A percentile compares a stretch with the other conserved stretches of the same genome.
phyloP scores from a whole-genome alignment of 2,113 vertebrate species.

The Piaya cayana region DNA sequence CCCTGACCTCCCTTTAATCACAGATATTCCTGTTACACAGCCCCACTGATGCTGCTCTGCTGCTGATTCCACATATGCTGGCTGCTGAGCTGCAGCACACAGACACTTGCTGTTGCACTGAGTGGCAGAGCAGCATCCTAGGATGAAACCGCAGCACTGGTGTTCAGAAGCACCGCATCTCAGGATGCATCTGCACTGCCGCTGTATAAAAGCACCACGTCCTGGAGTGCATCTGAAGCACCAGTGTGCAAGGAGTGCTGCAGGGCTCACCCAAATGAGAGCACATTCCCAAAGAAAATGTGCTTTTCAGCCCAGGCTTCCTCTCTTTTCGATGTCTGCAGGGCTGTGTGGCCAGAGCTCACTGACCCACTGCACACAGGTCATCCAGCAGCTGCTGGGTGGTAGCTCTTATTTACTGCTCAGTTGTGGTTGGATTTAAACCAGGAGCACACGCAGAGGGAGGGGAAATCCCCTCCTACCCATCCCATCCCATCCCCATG shows the following conservation, averaged over 20 bases:
- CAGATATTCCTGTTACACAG: background rate
- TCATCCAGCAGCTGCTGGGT: background rate
- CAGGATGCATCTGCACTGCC: fast-evolving
- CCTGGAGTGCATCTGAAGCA: background rate
- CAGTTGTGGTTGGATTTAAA: conserved; percentile 48
- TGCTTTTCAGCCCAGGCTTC: background rate
- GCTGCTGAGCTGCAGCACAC: background rate
- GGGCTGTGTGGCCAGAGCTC: background rate
- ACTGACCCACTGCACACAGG: background rate
- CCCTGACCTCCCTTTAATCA: background rate
- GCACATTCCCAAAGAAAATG: background rate
- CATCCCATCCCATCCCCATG: background rate
- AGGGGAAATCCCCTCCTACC: conserved; percentile 50
- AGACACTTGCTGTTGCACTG: background rate
- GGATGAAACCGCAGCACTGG: background rate
- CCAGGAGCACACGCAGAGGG: background rate
- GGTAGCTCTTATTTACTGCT: conserved; percentile 26
- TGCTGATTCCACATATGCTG: fast-evolving
- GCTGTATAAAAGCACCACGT: background rate
- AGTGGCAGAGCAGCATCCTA: background rate
- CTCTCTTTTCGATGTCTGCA: background rate
- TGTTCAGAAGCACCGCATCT: background rate
- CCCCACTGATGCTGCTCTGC: background rate
- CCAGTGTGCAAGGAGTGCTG: background rate
- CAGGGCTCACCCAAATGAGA: background rate